Percentiles rank a stretch among this genome's conserved stretches.
Conservation (phyloP, 2,888 invertebrate genomes). For the Folsomia candida region DNA sequence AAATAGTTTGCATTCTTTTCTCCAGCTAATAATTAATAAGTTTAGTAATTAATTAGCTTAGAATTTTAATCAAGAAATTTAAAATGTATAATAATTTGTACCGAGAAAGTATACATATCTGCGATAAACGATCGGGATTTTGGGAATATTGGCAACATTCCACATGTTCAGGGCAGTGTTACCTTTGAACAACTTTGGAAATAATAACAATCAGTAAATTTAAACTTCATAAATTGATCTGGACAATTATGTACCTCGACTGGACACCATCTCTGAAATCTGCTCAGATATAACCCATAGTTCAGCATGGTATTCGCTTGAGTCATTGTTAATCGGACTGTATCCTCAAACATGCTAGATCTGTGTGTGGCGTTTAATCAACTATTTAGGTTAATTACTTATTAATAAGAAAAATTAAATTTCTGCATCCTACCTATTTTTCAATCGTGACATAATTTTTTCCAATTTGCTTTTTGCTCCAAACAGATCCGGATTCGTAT, state of each 20-base stretch:
- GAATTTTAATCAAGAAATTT: neutral
- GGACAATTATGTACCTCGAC: constrained; percentile 62
- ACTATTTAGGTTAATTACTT: too few relatives aligned
- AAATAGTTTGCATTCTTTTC: constrained; percentile 39
- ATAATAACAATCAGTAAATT: neutral
- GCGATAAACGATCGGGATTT: constrained; percentile 40
- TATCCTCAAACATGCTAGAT: constrained; percentile 38
- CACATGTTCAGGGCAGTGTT: constrained; percentile 43
- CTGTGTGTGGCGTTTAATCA: constrained; percentile 17
- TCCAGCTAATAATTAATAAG: constrained; percentile 25
- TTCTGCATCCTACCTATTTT: constrained; percentile 34
- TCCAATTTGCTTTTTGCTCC: constrained; percentile 26
- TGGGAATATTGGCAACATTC: constrained; percentile 39
- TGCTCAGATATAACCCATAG: constrained; percentile 64
- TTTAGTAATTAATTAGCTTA: neutral
- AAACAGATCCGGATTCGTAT: constrained; percentile 33
- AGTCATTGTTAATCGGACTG: constrained; percentile 23
- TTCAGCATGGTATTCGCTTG: constrained; percentile 59
- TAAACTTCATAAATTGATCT: neutral
- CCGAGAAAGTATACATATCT: constrained; percentile 43
- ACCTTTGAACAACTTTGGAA: constrained; percentile 36
- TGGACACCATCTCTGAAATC: constrained; percentile 66
- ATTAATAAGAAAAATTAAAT: too few relatives aligned
- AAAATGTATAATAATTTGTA: constrained; percentile 4
- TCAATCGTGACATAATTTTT: constrained; percentile 19